Base-by-base conservation (phyloP, 2,113 vertebrate genomes). In the Tiliqua scincoides region DNA sequence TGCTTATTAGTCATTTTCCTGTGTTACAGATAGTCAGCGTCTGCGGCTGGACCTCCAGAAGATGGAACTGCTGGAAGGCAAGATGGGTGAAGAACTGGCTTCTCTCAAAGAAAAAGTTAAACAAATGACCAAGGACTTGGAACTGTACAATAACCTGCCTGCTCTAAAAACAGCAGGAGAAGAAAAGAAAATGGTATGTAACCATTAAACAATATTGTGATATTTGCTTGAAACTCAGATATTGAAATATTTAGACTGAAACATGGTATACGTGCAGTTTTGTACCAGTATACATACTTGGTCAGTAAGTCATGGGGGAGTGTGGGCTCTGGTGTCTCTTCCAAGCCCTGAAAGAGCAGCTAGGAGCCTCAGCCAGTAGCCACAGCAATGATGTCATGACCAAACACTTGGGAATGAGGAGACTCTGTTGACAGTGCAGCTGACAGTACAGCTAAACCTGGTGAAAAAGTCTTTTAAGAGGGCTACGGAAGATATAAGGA, bases 41-140 rank as follows among this genome's bases (percentile, higher is more conserved):
- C 95, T 99, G 61, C 98, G 98, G 91, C 97, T 98, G 95, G 98
- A 99, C 94, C 96, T 99, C 63, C 97, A 99, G 95, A 99, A 99
- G 94, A 98, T 99, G 92, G 98, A 98, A 79, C 97, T 98, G 85
- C 91, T 99, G 87, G 98, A 99, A 89, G 96, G 97, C 88, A 99
- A 99, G 94, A 99, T 99, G 95, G 91, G 87, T 4, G 93, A 96
- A 25, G 98, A 99, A 90, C 96, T 99, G 27, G 91, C 95, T 87
- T 96, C 93, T 89, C 96, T 99, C 85, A 97, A 97, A 94, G 97
- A 96, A 84, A 97, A 97, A 72, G 97, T 98, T 73, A 94, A 97
- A 87, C 95, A 97, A 88, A 98, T 98, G 93, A 97, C 95, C 72
- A 61, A 87, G 1, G 98, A 97, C 79, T 92, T 99, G 87, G 93